Base-by-base conservation (phyloP, 2,113 vertebrate genomes). In the Amphiprion percula region DNA sequence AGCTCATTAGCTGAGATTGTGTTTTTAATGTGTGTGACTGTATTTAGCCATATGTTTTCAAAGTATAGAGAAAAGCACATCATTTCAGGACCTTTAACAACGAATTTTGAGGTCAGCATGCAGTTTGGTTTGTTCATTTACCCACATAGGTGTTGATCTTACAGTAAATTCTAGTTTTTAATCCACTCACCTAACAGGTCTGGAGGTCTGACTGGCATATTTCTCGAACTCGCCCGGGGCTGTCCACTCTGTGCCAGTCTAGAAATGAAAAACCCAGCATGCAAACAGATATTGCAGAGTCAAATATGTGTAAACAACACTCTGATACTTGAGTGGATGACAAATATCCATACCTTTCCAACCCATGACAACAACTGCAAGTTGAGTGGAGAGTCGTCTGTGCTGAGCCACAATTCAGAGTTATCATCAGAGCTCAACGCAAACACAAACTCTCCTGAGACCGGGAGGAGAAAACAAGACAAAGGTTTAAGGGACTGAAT, bases 341-440 rank as follows among this genome's bases (percentile, higher is more conserved):
- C 10, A 65, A 49, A 23, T 5, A 17, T 14, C 0, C 39, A 4
- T 94, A 99, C 98, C 96, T 95, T 97, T 88, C 98, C 98, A 64
- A 99, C 96, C 65, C 93, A 95, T 53, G 96, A 96, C 80, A 96
- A 72, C 62, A 98, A 91, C 78, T 90, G 92, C 71, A 97, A 64
- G 71, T 96, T 94, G 9, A 94, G 90, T 7, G 96, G 95, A 75
- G 92, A 95, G 21, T 97, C 94, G 37, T 98, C 92, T 3, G 46
- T 59, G 81, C 98, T 99, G 83, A 99, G 94, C 98, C 98, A 99
- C 83, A 99, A 96, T 68, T 99, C 98, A 0, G 97, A 97, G 60
- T 98, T 99, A 93, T 98, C 96, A 53, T 97, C 95, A 0, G 97
- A 97, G 70, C 96, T 96, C 62, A 99, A 89, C 46, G 97, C 97